A percentile compares a stretch with the other conserved stretches of the same genome.
Evolutionary conservation across 2,888 invertebrate genomes (phyloP).

Genomic region (Cheilosia vulpina): DNA sequence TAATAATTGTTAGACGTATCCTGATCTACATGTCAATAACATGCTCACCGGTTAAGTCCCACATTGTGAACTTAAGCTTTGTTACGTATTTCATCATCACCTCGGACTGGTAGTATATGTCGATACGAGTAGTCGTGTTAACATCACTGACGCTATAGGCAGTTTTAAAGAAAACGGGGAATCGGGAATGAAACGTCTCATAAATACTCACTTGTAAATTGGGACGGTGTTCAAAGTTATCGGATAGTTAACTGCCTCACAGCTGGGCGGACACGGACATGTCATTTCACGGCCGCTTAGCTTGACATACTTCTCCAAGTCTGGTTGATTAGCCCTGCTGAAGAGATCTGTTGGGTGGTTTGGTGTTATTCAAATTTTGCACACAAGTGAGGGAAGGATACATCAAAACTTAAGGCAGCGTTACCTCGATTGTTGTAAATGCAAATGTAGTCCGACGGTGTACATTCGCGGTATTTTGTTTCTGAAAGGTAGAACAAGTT

Average conservation of each 20-base stretch:
- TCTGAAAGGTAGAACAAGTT: conserved; percentile 48
- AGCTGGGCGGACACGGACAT: conserved; percentile 79
- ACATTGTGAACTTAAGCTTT: conserved; percentile 80
- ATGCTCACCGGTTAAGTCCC: conserved; percentile 81
- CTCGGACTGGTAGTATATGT: conserved; percentile 81
- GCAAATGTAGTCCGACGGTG: conserved; percentile 78
- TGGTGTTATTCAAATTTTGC: not conserved
- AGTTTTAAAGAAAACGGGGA: not conserved
- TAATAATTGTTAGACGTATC: conserved; percentile 74
- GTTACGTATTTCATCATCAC: conserved; percentile 82
- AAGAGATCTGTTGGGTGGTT: conserved; percentile 76
- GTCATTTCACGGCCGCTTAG: conserved; percentile 77
- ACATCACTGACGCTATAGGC: conserved; percentile 49
- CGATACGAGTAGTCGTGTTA: conserved; percentile 76
- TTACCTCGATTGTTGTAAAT: conserved; percentile 77
- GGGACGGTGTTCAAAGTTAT: conserved; percentile 76
- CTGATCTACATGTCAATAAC: too few relatives aligned
- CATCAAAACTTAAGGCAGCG: not conserved
- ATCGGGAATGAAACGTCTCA: not conserved
- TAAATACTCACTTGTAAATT: conserved; percentile 55
- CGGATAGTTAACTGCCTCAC: conserved; percentile 77
- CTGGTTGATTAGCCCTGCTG: conserved; percentile 74
- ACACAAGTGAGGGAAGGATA: not conserved
- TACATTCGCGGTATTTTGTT: conserved; percentile 76
- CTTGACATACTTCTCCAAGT: conserved; percentile 77